Evolutionary conservation across 64 coral and sea anemone genomes (phyloP), one percentile per base, ranked within the genome.

Genomic region (Cladopsammia gracilis): DNA sequence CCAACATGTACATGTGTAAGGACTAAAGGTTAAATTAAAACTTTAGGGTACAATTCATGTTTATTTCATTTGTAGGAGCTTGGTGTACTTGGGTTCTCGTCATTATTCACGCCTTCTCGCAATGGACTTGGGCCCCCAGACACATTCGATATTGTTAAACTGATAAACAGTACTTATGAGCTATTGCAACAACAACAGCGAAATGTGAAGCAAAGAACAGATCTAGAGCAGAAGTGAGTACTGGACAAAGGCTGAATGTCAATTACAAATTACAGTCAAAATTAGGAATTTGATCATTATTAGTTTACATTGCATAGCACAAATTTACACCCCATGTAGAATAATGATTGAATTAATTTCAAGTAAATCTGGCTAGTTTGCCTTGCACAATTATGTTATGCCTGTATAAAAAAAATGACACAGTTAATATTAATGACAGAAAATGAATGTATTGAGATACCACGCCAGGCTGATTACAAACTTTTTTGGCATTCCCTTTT

Each of bases 131-230:
- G 90, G 5, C 82, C 82, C 10, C 70, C 87, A 19, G 95, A 94
- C 57, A 94, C 95, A n/a, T 97, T 97, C 88, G 95, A 97, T 15
- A 96, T 99, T 94, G 98, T 99, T 9, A 96, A 89, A 78, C 88
- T 99, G 5, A 76, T 99, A 13, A 99, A 99, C 62, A 90, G 83
- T 64, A 87, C 91, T 25, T 92, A 99, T 54, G 98, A 99, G 65
- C 77, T 99, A 22, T 68, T 99, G 11, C 91, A 96, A 73, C 91
- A 96, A 42, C 98, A 99, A 76, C 94, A 96, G 25, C 83, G 91
- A 13, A 91, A 91, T 57, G 71, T 71, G 10, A 93, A 93, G 79
- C 60, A 94, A 51, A 77, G 91, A 56, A 88, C 91, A 65, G 95
- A 95, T 81, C 62, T 99, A 10, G 98, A 99, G 62, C 88, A 95